Evolutionary conservation across 2,888 invertebrate species (phyloP).

Genomic region (Mesodorylaimus sp.): DNA sequence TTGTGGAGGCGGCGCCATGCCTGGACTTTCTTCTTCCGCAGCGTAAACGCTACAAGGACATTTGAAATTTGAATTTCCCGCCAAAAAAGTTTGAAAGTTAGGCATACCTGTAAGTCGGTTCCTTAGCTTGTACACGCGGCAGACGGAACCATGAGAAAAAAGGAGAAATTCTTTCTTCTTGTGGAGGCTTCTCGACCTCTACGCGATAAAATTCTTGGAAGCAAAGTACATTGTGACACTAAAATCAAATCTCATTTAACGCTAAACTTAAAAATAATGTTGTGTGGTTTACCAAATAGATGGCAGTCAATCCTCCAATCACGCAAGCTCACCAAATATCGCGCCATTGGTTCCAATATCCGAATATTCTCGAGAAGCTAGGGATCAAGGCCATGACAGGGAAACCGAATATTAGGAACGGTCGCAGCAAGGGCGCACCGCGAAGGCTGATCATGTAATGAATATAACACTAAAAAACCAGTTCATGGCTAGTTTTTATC

Average conservation of each 20-base stretch:
- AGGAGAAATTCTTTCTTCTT: slow-evolving; percentile 20
- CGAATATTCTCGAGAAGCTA: slow-evolving; percentile 32
- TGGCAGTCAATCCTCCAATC: slow-evolving; percentile 31
- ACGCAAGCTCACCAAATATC: slow-evolving; percentile 34
- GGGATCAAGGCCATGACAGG: slow-evolving; percentile 33
- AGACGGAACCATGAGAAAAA: slow-evolving; percentile 31
- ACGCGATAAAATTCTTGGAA: slow-evolving; percentile 30
- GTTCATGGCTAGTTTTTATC: background rate
- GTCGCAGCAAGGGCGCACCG: slow-evolving; percentile 33
- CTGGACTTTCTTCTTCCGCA: slow-evolving; percentile 20
- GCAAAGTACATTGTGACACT: slow-evolving; percentile 27
- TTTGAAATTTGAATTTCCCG: background rate
- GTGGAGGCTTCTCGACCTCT: slow-evolving; percentile 18
- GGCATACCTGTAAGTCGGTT: slow-evolving; percentile 2
- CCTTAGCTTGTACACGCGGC: slow-evolving; percentile 21
- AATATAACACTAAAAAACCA: slow-evolving; percentile 31
- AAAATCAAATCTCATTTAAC: background rate
- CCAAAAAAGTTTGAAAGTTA: background rate
- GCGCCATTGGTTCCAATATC: slow-evolving; percentile 33
- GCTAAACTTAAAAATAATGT: background rate
- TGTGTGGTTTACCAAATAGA: slow-evolving; percentile 30
- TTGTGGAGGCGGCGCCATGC: slow-evolving; percentile 4
- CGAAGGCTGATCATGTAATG: slow-evolving; percentile 34
- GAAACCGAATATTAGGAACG: slow-evolving; percentile 34
- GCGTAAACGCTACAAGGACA: slow-evolving; percentile 24